Base-by-base conservation (phyloP, 2,797 vertebrate genomes). In the Labeo calbasu region DNA sequence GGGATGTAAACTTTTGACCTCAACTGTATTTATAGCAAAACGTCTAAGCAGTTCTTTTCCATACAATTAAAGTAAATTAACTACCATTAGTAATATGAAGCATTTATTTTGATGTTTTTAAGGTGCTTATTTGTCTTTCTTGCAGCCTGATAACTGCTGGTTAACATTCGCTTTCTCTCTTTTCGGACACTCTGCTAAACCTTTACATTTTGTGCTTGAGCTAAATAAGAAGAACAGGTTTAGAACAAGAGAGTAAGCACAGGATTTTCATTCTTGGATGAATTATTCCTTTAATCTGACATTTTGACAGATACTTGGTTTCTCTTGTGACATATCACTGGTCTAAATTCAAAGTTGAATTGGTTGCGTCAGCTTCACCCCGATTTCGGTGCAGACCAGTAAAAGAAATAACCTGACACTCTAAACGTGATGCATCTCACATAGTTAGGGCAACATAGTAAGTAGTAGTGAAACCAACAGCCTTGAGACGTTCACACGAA, bases 211-310 rank as follows among this genome's bases (percentile, higher is more conserved):
- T 57, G 28, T 7, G 50, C 28, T 75, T 3, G 5, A 40, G 51
- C 19, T 36, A 40, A 76, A 17, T 36, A 75, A 55, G 5, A 46
- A 46, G 46, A 15, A 43, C 21, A 77, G 36, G 75, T 43, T 76
- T 76, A n/a, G 4, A 6, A 4, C 36, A 77, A 61, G 75, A 23
- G 36, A 1, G n/a, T 17, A 36, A 59, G 53, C 14, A 77, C 12
- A 77, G 36, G 21, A 77, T 77, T 77, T 77, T 59, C 7, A 9
- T 77, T 77, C 14, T 43, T 19, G 75, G n/a, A 77, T 77, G n/a
- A 77, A 23, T 57, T 43, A 59, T 43, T 40, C 8, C 17, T 77
- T 77, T 77, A 25, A 59, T 61, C 36, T 77, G 55, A 46, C 75
- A 61, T 77, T 61, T 46, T 77, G 75, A 46, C 55, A 25, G 21